phyloP scores from a whole-genome alignment of 2,888 invertebrate genomes.

The Microplitis manilae region DNA sequence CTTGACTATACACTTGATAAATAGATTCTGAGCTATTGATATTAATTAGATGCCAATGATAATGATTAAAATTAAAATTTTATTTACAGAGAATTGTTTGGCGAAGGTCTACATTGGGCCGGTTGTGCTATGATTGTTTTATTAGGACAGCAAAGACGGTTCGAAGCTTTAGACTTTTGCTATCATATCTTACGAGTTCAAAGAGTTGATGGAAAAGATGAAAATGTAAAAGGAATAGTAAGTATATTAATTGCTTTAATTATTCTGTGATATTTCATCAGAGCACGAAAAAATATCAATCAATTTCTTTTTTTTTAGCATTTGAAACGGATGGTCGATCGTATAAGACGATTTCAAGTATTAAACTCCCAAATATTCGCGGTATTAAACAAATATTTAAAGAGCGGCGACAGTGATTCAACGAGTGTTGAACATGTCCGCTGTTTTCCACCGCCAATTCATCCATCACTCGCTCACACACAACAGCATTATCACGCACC shows the following conservation, averaged over 20 bases:
- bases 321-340: constrained; percentile 96
- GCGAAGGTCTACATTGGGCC: constrained; percentile 99
- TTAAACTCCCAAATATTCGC: constrained; percentile 98
- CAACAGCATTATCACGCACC: constrained; percentile 76
- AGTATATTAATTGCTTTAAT: constrained; percentile 75
- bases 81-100: constrained; percentile 89
- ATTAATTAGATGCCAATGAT: no score
- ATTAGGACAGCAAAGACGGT: constrained; percentile 94
- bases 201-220: constrained; percentile 96
- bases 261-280: constrained; percentile 38
- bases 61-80: background rate
- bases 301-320: constrained; percentile 80
- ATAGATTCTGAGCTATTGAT: no score
- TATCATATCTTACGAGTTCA: constrained; percentile 98
- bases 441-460: constrained; percentile 96
- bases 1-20: no score
- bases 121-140: constrained; percentile 97
- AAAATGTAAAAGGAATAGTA: constrained; percentile 94
- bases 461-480: constrained; percentile 80
- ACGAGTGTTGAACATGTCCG: constrained; percentile 96
- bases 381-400: constrained; percentile 93
- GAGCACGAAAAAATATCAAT: background rate
- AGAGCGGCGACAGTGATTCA: constrained; percentile 84
- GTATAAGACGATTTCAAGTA: constrained; percentile 97
- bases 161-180: constrained; percentile 98